Evolutionary conservation across 2,888 invertebrate species (phyloP).

Genomic region (Nematopogon swammerdamellus): DNA sequence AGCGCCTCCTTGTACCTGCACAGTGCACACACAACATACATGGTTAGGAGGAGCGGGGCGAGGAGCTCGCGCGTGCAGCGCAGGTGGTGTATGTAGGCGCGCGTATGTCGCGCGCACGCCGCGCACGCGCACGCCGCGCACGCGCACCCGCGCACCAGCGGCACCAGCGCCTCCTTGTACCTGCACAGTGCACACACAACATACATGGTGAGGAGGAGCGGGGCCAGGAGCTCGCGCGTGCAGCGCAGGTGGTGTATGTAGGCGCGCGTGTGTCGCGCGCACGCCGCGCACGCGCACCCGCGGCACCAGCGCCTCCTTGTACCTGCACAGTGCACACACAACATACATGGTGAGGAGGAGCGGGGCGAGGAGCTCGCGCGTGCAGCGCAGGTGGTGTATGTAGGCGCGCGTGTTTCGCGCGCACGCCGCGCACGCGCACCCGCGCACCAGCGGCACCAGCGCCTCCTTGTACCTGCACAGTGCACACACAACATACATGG

Average conservation of each 20-base stretch:
- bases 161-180: conserved; percentile 71
- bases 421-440: conserved; percentile 79
- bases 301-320: conserved; percentile 73
- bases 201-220: conserved; percentile 82
- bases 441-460: conserved; percentile 66
- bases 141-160: conserved; percentile 69
- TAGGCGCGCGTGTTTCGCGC: conserved; percentile 81
- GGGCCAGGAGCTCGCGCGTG: conserved; percentile 79
- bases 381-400: conserved; percentile 78
- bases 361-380: conserved; percentile 77
- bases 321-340: conserved; percentile 45
- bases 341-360: conserved; percentile 83
- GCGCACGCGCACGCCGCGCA: too few species aligned
- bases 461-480: conserved; percentile 70
- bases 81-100: conserved; percentile 85
- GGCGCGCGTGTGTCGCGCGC: conserved; percentile 77
- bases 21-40: conserved; percentile 58
- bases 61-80: conserved; percentile 80
- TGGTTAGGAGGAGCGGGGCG: conserved; percentile 78
- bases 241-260: conserved; percentile 84
- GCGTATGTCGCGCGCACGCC: conserved; percentile 77
- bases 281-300: conserved; percentile 75
- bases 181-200: conserved; percentile 48
- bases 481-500: conserved; percentile 63
- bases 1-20: conserved; percentile 75